These are phyloP conservation scores for Achroia grisella DNA, from an alignment of 1,140 invertebrate genomes.

Conservation along the genomic window DNA sequence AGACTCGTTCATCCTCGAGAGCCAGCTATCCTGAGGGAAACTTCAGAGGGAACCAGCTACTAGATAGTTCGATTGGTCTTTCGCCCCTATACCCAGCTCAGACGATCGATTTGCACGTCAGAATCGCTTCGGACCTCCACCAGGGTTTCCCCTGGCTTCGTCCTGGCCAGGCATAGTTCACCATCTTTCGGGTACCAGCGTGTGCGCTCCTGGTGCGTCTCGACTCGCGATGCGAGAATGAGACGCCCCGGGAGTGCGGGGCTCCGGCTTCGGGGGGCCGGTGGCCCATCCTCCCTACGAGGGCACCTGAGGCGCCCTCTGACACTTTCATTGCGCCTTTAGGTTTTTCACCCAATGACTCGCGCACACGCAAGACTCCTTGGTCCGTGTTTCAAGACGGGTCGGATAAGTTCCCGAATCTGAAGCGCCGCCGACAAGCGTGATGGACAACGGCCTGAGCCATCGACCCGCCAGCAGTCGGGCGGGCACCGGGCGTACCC, in stretches of 20 bases:
- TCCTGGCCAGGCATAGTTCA: conserved; percentile 91
- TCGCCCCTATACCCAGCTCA: conserved; percentile 92
- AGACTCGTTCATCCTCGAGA: conserved; percentile 74
- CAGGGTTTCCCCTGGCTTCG: conserved; percentile 92
- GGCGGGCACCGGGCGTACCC: conserved; percentile 40
- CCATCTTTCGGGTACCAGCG: conserved; percentile 92
- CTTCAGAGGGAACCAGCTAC: conserved; percentile 93
- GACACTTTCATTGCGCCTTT: conserved; percentile 81
- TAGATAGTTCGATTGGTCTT: conserved; percentile 96
- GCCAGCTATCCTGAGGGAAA: conserved; percentile 91
- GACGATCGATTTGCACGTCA: conserved; percentile 95
- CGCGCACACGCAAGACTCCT: conserved; percentile 90
- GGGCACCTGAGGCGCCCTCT: conserved; percentile 58
- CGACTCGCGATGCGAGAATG: conserved; percentile 62
- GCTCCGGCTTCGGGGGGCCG: conserved; percentile 41
- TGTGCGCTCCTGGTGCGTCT: conserved; percentile 81
- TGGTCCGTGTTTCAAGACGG: conserved; percentile 97
- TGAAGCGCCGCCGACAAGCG: conserved; percentile 73
- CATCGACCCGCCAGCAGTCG: conserved; percentile 55
- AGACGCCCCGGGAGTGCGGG: conserved; percentile 36
- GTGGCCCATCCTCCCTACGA: conserved; percentile 69
- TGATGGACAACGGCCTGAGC: conserved; percentile 58
- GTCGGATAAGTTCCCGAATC: conserved; percentile 81
- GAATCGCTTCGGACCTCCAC: conserved; percentile 90
- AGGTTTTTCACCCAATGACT: conserved; percentile 81